Conservation (phyloP, 2,113 vertebrate genomes). For the Melanerpes aurifrons region DNA sequence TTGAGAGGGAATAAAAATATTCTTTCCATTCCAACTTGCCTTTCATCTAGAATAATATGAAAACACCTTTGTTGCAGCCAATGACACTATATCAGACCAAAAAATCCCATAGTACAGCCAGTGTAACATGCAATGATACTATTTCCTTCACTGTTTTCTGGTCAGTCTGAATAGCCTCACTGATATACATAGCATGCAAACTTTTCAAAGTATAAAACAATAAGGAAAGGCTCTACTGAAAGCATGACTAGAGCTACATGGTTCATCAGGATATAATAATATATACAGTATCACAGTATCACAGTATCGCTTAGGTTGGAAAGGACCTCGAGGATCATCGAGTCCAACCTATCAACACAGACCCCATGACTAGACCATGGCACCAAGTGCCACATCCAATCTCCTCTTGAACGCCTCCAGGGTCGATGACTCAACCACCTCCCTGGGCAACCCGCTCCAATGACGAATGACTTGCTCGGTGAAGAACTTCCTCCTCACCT, state of each 20-base stretch:
- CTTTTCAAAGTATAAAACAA: background rate
- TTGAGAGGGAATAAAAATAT: background rate
- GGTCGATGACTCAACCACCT: too few relatives aligned
- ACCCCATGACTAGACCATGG: too few relatives aligned
- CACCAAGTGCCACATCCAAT: too few relatives aligned
- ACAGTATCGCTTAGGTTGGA: too few relatives aligned
- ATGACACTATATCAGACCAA: background rate
- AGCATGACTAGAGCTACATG: background rate
- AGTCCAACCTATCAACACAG: too few relatives aligned
- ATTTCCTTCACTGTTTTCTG: background rate
- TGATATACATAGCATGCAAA: background rate
- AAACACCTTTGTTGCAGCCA: background rate
- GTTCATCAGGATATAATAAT: background rate
- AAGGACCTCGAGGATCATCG: too few relatives aligned
- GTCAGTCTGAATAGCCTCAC: background rate
- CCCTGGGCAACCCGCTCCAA: too few relatives aligned
- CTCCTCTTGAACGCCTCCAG: too few relatives aligned
- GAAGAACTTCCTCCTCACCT: too few relatives aligned
- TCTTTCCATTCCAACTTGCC: background rate
- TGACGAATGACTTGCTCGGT: too few relatives aligned
- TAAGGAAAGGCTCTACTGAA: background rate
- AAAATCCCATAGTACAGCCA: background rate
- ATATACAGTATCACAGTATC: too few relatives aligned
- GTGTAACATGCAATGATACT: background rate
- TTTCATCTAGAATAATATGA: background rate